phyloP scores from a whole-genome alignment of 2,888 invertebrate genomes.

The Plebejus melissa region DNA sequence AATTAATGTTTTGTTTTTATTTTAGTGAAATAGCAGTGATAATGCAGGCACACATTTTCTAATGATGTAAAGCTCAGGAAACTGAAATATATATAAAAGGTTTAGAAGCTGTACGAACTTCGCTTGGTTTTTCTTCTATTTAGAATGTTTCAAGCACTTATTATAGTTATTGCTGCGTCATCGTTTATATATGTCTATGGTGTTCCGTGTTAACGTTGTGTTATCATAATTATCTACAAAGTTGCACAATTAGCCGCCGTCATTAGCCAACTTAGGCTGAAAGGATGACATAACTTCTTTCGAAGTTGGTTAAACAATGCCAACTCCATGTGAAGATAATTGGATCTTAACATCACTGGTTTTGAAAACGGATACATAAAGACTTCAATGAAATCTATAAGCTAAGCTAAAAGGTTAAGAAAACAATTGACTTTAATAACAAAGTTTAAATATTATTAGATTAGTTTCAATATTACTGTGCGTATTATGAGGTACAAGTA shows the following conservation, averaged over 20 bases:
- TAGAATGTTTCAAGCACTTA: not conserved
- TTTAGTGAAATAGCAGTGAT: too few relatives aligned
- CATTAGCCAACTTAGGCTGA: not conserved
- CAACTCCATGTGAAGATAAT: not conserved
- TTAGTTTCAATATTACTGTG: too few relatives aligned
- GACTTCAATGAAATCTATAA: not conserved
- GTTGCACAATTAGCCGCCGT: slow-evolving; percentile 2
- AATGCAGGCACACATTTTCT: too few relatives aligned
- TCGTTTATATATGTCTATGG: not conserved
- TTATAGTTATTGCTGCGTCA: not conserved
- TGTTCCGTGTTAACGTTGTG: not conserved
- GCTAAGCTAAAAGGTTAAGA: not conserved
- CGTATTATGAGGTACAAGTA: too few relatives aligned
- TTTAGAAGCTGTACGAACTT: too few relatives aligned
- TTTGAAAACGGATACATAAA: not conserved
- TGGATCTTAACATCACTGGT: not conserved
- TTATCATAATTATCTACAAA: slow-evolving; percentile 19
- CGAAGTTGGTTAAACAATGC: not conserved
- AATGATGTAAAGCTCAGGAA: too few relatives aligned
- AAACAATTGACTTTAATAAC: too few relatives aligned
- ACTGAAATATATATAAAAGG: too few relatives aligned
- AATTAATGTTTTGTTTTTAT: too few relatives aligned
- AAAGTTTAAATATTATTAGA: too few relatives aligned
- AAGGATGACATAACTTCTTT: not conserved
- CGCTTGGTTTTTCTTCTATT: too few relatives aligned